Conservation (phyloP, 2,888 invertebrate species). For the Hypomecis punctinalis region DNA sequence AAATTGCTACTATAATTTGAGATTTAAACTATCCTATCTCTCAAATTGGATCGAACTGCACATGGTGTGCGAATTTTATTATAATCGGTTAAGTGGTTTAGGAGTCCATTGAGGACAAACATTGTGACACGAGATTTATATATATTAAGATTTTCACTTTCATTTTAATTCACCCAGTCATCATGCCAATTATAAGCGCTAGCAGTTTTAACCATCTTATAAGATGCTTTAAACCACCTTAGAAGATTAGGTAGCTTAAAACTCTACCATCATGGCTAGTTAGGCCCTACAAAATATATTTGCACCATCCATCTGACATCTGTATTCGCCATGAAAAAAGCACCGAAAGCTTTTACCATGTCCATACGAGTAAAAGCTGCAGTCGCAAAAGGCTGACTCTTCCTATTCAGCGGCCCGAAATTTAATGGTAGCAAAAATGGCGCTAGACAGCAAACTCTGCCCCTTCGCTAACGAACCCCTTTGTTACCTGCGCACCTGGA, state of each 20-base stretch:
- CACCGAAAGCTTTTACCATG: slow-evolving; percentile 12
- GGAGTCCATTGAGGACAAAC: no score
- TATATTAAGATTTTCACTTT: no score
- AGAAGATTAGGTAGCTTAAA: neutral
- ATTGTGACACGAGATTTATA: no score
- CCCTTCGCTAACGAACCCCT: slow-evolving; percentile 72
- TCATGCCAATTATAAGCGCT: no score
- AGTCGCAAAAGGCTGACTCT: slow-evolving; percentile 47
- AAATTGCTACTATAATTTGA: no score
- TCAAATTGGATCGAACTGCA: no score
- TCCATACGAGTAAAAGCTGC: slow-evolving; percentile 29
- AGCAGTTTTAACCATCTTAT: no score
- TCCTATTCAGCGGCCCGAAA: slow-evolving; percentile 50
- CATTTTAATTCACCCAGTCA: no score
- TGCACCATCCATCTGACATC: neutral
- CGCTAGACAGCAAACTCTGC: slow-evolving; percentile 45
- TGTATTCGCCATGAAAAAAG: neutral
- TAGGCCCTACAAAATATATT: neutral
- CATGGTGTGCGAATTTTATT: no score
- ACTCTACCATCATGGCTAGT: no score
- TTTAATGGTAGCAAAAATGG: slow-evolving; percentile 53
- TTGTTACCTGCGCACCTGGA: slow-evolving; percentile 67
- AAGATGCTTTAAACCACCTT: neutral
- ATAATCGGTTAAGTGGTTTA: no score
- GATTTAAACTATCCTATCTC: no score